Percentiles rank a stretch among this genome's conserved stretches.
Conservation (phyloP, 2,888 invertebrate genomes). For the Zaprionus lineosus region DNA sequence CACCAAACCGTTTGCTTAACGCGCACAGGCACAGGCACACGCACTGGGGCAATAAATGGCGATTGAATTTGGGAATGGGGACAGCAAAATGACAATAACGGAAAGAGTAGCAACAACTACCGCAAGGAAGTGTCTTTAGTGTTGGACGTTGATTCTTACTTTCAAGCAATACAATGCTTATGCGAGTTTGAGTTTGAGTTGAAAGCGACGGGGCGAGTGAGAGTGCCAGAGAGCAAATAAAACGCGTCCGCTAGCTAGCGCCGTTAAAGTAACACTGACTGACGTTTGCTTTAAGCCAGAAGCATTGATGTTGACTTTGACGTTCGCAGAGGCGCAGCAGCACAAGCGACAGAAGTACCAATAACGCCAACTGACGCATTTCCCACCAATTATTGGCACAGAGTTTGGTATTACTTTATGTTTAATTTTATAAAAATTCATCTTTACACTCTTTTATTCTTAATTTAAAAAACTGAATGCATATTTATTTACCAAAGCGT, state of each 20-base stretch:
- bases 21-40: conserved; percentile 21
- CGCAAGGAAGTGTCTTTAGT: conserved; percentile 42
- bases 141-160: conserved; percentile 44
- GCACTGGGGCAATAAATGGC: conserved; percentile 42
- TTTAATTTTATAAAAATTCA: no score
- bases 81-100: conserved; percentile 1
- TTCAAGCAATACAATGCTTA: conserved; percentile 24
- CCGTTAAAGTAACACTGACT: conserved; percentile 64
- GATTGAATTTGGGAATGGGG: conserved; percentile 7
- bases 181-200: conserved; percentile 25
- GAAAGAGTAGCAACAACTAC: conserved; percentile 1
- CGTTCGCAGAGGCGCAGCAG: conserved; percentile 33
- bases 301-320: conserved; percentile 29
- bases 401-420: no score
- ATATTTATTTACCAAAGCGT: no score
- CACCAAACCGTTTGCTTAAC: conserved; percentile 5
- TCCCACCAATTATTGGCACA: neutral
- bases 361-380: neutral
- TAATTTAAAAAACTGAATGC: no score
- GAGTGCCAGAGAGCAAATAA: conserved; percentile 33
- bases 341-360: conserved; percentile 1
- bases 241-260: conserved; percentile 67
- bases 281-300: conserved; percentile 43
- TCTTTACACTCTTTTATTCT: no score
- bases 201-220: neutral